These are phyloP conservation scores for Allolobophora icterica DNA, from an alignment of 2,888 invertebrate genomes.

Conservation along the genomic window DNA sequence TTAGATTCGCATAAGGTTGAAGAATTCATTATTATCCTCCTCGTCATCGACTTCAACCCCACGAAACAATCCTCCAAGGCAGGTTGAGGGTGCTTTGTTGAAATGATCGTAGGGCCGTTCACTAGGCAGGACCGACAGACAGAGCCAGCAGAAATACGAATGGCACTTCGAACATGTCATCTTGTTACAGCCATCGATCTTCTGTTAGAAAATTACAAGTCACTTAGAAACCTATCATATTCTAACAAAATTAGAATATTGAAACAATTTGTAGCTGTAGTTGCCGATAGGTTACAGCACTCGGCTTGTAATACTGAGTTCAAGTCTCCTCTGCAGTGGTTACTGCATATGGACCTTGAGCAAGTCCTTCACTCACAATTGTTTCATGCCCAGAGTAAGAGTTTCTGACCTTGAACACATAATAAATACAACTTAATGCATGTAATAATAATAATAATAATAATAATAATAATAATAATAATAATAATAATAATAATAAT, in stretches of 20 bases:
- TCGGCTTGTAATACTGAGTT: no score
- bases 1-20: not conserved
- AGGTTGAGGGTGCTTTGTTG: conserved; percentile 48
- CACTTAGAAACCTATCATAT: not conserved
- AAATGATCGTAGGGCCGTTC: conserved; percentile 72
- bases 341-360: no score
- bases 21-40: not conserved
- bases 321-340: no score
- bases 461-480: not conserved
- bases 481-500: not conserved
- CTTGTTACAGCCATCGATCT: conserved; percentile 76
- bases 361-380: no score
- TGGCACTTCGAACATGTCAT: conserved; percentile 74
- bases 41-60: not conserved
- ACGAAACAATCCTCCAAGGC: conserved; percentile 10
- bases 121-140: conserved; percentile 66
- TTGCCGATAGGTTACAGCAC: no score
- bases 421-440: no score
- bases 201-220: conserved; percentile 66
- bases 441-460: not conserved
- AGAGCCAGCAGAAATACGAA: conserved; percentile 74
- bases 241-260: not conserved
- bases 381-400: no score
- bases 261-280: not conserved
- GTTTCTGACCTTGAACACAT: no score